A percentile compares a stretch with the other conserved stretches of the same genome.
Evolutionary conservation across 2,113 vertebrate genomes (phyloP).

Genomic region (Notiomystis cincta): DNA sequence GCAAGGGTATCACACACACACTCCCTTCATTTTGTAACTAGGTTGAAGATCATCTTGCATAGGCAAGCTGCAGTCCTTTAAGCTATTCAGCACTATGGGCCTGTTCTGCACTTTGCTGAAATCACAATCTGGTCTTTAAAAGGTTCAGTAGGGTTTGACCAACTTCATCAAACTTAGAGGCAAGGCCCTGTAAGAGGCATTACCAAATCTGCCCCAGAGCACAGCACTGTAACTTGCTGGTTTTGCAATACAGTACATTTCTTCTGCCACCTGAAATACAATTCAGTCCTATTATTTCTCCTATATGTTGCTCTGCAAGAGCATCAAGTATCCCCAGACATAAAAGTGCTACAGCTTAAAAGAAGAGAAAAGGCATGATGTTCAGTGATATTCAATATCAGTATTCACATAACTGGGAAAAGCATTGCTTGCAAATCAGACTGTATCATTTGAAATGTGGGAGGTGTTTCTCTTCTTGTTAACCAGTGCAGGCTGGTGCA

Average conservation of each 20-base stretch:
- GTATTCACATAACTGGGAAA: background rate
- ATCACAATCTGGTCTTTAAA: background rate
- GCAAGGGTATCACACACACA: background rate
- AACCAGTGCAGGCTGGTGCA: background rate
- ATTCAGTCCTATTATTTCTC: background rate
- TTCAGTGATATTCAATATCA: background rate
- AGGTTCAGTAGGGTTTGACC: background rate
- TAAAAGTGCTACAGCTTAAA: background rate
- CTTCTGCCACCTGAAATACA: background rate
- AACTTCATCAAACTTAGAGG: background rate
- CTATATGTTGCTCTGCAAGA: background rate
- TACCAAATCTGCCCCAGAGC: background rate
- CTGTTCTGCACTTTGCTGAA: background rate
- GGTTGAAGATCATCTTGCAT: background rate
- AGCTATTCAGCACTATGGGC: background rate
- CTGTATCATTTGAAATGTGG: background rate
- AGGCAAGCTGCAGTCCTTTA: background rate
- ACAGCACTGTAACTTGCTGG: background rate
- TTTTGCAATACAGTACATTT: background rate
- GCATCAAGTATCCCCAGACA: background rate
- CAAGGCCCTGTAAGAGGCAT: background rate
- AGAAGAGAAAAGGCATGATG: background rate
- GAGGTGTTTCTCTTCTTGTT: background rate
- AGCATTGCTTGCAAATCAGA: background rate
- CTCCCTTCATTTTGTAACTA: background rate